Base-by-base conservation (phyloP, 2,888 invertebrate species). In the Antheraea yamamai region DNA sequence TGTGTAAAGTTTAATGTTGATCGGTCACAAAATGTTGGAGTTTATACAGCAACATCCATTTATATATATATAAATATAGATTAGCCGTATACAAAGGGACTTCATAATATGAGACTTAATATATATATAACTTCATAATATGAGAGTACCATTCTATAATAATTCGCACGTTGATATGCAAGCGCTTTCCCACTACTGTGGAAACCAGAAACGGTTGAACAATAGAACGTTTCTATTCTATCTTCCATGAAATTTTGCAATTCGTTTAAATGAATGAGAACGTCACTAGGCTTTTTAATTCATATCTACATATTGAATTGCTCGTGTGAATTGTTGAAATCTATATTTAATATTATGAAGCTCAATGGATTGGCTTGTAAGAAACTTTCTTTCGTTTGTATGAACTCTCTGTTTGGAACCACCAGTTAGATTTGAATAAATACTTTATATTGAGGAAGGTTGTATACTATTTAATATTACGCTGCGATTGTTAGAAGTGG, bases 171-270 rank as follows among this genome's bases (percentile, higher is more conserved):
- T 71, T 58, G 72, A 77, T 79, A 80, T 78, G 79, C 82, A 85
- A 78, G 77, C 79, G 78, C 74, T 85, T 88, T 88, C 87, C 87
- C 86, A 76, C 83, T 85, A 76, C 79, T 88, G 88, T 89, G 89
- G 87, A 89, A 89, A 89, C 89, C 88, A 89, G 89, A 89, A 89
- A 83, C 80, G 76, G 58, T 77, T 71, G 82, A 76, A 89, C 88
- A 89, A 89, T 89, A 78, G 88, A 80, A 82, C 82, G 82, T 87
- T 84, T 84, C 84, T 85, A 87, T 86, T 84, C 85, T 83, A 85
- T 84, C 85, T 86, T 84, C 84, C 85, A 80, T 87, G 87, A 85
- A 85, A 84, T 83, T 83, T 86, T 86, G 86, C 85, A 86, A 85
- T 85, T 87, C 84, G 87, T 86, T 87, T 82, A 85, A 87, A 84